These are phyloP conservation scores for Ibidorhyncha struthersii DNA, from an alignment of 2,113 vertebrate species.

Conservation along the genomic window DNA sequence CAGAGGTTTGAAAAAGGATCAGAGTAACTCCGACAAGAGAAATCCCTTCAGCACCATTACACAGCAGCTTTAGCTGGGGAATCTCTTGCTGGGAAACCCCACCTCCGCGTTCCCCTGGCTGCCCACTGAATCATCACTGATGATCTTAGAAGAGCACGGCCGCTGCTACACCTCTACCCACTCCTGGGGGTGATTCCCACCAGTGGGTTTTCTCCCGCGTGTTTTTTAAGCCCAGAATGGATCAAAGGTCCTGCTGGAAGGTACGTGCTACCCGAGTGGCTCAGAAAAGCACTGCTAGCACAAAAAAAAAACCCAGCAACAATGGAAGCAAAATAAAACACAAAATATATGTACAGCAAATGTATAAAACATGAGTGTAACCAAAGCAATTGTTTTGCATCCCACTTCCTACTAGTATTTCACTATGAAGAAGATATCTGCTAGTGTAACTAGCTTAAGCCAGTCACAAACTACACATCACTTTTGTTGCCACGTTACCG, in stretches of 20 bases:
- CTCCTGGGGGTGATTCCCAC: neutral
- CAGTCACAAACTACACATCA: neutral
- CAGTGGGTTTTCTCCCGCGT: neutral
- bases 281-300: neutral
- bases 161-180: fast-evolving
- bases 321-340: neutral
- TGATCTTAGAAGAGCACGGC: neutral
- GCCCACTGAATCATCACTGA: neutral
- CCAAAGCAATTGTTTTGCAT: neutral
- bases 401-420: neutral
- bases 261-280: neutral
- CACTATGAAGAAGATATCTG: neutral
- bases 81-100: neutral
- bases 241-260: neutral
- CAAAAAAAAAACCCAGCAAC: neutral
- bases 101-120: neutral
- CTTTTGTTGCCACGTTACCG: neutral
- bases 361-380: neutral
- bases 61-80: neutral
- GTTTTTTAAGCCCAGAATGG: neutral
- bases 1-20: neutral
- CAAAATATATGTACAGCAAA: neutral
- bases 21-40: neutral
- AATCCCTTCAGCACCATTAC: neutral
- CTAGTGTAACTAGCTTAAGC: neutral